phyloP scores from a whole-genome alignment of 2,888 invertebrate species.

The Oligia latruncula region DNA sequence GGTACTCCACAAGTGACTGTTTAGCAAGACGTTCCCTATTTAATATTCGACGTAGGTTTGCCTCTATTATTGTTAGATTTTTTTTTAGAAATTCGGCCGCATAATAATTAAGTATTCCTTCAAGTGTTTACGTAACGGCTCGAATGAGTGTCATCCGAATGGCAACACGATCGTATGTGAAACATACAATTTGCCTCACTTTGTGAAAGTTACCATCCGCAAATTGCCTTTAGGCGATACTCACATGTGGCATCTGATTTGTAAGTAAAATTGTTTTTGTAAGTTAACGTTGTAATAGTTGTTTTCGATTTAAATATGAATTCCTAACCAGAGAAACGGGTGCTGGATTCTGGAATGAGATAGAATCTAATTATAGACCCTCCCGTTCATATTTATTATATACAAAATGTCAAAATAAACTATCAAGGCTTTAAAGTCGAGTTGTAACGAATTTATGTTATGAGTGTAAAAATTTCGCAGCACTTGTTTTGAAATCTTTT shows the following conservation, averaged over 20 bases:
- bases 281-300: conserved; percentile 8
- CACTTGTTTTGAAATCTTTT: conserved; percentile 30
- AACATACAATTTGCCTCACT: conserved; percentile 71
- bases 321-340: conserved; percentile 14
- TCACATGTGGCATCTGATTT: conserved; percentile 22
- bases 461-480: conserved; percentile 26
- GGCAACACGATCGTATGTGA: conserved; percentile 59
- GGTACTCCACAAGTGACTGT: conserved; percentile 26
- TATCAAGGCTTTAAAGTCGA: conserved; percentile 45
- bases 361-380: conserved; percentile 50
- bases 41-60: conserved; percentile 55
- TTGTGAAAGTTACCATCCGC: conserved; percentile 79
- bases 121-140: conserved; percentile 70
- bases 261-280: conserved; percentile 40
- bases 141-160: conserved; percentile 71
- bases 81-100: conserved; percentile 34
- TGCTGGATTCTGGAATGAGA: conserved; percentile 27
- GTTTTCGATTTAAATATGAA: conserved; percentile 24
- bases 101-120: conserved; percentile 65
- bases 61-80: conserved; percentile 51
- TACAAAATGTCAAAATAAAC: conserved; percentile 58
- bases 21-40: conserved; percentile 36
- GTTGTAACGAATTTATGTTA: conserved; percentile 40
- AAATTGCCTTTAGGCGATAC: conserved; percentile 52
- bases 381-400: conserved; percentile 44